Base-by-base conservation (phyloP, 2,797 vertebrate genomes). In the Ctenochaetus hawaiiensis region DNA sequence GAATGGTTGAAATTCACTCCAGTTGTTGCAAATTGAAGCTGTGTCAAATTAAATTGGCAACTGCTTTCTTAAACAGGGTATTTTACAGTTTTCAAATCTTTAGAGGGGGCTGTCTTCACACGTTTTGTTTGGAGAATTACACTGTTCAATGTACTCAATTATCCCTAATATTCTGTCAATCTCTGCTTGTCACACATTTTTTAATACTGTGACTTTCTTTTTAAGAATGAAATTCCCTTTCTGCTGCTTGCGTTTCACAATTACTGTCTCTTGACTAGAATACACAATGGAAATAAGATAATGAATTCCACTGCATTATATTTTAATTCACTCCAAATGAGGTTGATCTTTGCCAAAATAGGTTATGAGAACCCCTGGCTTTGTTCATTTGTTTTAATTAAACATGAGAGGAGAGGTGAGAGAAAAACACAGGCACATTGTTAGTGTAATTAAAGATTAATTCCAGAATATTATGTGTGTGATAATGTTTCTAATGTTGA, bases 301-400 rank as follows among this genome's bases (percentile, higher is more conserved):
- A 91, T 91, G 59, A 89, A 91, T 91, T 88, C 81, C 67, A 67
- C 67, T 53, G 75, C 49, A 84, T 86, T 86, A 87, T 76, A 85
- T 77, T 91, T 84, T 83, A 90, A 91, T 91, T 85, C 74, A 72
- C 60, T 84, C 75, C 78, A 91, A 91, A 91, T 88, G 81, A 89
- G 85, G 82, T 85, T 88, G 90, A 85, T 81, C 85, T 84, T 83
- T 86, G 75, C 83, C 81, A 88, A 84, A 85, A 90, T 82, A 87
- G 89, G 86, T 89, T 87, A 87, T 83, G 83, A 91, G 86, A 93
- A 91, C 83, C 87, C 81, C 80, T 90, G 90, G 83, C 84, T 91
- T 89, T 89, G 87, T 91, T 93, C 91, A 90, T 88, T 92, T 93
- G 88, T 93, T 91, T 92, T 91, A 93, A 93, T 93, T 93, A 92